Evolutionary conservation across 2,888 invertebrate species (phyloP).

Genomic region (Synergus gifuensis): DNA sequence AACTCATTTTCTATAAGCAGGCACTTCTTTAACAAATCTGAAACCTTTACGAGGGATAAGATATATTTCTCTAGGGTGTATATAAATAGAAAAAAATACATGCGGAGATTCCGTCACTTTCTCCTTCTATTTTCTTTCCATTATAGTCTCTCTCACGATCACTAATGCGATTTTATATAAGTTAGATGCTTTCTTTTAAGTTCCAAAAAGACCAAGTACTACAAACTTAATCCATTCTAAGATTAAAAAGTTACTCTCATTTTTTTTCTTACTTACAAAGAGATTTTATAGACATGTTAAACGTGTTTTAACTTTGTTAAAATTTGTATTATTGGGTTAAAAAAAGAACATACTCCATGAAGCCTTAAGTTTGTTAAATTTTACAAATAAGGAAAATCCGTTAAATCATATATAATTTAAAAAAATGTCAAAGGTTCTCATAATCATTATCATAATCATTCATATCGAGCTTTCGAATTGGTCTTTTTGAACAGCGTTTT

Average conservation of each 20-base stretch:
- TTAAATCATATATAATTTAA: no score
- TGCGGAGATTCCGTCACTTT: not conserved
- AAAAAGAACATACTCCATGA: no score
- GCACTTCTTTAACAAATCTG: conserved; percentile 9
- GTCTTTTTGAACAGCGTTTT: no score
- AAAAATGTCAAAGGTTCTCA: no score
- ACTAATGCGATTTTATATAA: conserved; percentile 12
- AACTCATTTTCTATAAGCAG: conserved; percentile 3
- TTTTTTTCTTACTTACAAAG: not conserved
- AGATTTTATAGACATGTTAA: not conserved
- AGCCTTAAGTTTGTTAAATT: no score
- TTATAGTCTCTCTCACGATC: not conserved
- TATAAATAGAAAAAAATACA: conserved; percentile 37
- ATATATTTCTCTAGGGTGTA: conserved; percentile 6
- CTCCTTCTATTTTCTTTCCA: not conserved
- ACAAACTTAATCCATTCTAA: not conserved
- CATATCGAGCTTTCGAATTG: no score
- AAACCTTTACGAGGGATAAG: conserved; percentile 3
- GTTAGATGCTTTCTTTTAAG: not conserved
- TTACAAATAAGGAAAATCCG: no score
- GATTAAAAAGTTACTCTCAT: not conserved
- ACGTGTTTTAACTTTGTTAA: no score
- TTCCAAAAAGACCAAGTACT: no score
- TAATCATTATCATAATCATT: no score
- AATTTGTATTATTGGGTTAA: no score